These are phyloP conservation scores for Lepidurus arcticus DNA, from an alignment of 1,140 invertebrate species.

Conservation along the genomic window DNA sequence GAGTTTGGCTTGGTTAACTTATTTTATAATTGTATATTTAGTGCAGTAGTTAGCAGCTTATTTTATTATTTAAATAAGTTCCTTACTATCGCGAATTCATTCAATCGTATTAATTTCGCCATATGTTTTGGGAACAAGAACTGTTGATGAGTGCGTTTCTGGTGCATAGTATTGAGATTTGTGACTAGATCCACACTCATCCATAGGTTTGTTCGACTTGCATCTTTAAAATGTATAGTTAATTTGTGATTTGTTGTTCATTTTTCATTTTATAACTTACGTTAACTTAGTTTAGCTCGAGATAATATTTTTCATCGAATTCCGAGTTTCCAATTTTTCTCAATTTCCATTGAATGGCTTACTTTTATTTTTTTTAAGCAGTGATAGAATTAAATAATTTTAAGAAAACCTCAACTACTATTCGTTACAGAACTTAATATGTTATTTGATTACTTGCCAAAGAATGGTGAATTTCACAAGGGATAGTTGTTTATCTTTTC, in stretches of 20 bases:
- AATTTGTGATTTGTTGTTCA: slow-evolving; percentile 2
- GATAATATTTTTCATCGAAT: too few relatives aligned
- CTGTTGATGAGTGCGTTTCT: slow-evolving; percentile 25
- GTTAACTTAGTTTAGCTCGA: not conserved
- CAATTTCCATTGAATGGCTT: too few relatives aligned
- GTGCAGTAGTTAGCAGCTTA: too few relatives aligned
- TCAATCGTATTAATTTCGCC: not conserved
- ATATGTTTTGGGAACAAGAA: not conserved
- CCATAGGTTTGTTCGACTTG: not conserved
- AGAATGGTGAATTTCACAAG: too few relatives aligned
- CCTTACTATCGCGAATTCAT: not conserved
- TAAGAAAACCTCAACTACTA: too few relatives aligned
- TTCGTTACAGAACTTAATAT: too few relatives aligned
- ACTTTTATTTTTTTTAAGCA: too few relatives aligned
- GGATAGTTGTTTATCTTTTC: not conserved
- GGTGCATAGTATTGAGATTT: slow-evolving; percentile 25
- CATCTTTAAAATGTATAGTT: not conserved
- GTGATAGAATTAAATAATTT: too few relatives aligned
- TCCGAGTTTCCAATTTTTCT: too few relatives aligned
- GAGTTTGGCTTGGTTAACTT: slow-evolving; percentile 5
- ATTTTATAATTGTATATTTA: too few relatives aligned
- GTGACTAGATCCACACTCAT: slow-evolving; percentile 35
- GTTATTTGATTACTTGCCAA: too few relatives aligned
- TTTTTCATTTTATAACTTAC: not conserved
- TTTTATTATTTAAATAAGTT: too few relatives aligned